Evolutionary conservation across 2,113 vertebrate species (phyloP).

Genomic region (Podarcis cretensis): DNA sequence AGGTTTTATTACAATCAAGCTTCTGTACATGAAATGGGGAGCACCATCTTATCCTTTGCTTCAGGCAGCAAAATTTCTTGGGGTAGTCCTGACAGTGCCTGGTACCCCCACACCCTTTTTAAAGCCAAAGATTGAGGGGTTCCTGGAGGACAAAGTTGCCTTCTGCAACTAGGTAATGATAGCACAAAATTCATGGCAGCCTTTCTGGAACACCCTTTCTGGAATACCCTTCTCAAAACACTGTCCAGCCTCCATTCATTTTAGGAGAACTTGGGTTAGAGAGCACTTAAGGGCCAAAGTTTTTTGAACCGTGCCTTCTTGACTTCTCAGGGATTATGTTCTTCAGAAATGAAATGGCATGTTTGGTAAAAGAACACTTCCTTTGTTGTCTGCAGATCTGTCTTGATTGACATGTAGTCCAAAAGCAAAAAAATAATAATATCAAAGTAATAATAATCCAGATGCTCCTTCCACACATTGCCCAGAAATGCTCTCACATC

Average conservation of each 20-base stretch:
- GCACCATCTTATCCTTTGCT: no score
- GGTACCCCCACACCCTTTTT: not conserved
- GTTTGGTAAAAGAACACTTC: not conserved
- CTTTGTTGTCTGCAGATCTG: slow-evolving; percentile 16
- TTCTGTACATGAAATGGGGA: no score
- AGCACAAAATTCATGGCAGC: not conserved
- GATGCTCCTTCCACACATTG: slow-evolving; percentile 56
- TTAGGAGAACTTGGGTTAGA: not conserved
- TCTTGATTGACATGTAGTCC: slow-evolving; percentile 32
- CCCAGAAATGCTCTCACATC: slow-evolving; percentile 27
- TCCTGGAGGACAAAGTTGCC: not conserved
- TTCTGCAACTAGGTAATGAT: not conserved
- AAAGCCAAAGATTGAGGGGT: not conserved
- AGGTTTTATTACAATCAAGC: no score
- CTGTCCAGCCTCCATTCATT: not conserved
- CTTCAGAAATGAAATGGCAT: not conserved
- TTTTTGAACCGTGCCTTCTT: not conserved
- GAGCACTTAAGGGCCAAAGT: not conserved
- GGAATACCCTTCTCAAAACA: no score
- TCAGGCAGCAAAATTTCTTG: no score
- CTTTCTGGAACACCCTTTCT: not conserved
- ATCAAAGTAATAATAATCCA: slow-evolving; percentile 38
- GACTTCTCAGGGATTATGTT: not conserved
- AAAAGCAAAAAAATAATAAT: not conserved
- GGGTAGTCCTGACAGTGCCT: no score